phyloP scores from a whole-genome alignment of 1,140 invertebrate species.

The Pseudomyrmex pallidus region DNA sequence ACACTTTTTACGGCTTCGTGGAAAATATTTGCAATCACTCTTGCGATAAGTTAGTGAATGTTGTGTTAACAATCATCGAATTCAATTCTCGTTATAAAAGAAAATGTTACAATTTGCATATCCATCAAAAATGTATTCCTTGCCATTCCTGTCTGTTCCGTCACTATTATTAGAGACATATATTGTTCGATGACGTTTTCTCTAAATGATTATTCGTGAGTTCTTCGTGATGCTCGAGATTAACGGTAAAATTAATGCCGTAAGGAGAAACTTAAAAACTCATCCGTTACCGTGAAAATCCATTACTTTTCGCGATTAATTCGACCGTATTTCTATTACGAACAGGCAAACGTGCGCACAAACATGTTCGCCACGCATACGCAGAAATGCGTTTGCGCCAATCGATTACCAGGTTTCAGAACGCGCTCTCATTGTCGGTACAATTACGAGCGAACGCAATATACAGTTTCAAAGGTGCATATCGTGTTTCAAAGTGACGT shows the following conservation, averaged over 20 bases:
- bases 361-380: too few species aligned
- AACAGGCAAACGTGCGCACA: not conserved
- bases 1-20: not conserved
- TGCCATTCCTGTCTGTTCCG: not conserved
- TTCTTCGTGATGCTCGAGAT: not conserved
- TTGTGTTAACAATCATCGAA: not conserved
- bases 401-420: constrained; percentile 47
- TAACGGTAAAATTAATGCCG: not conserved
- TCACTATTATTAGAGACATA: not conserved
- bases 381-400: constrained; percentile 27
- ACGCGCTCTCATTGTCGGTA: constrained; percentile 23
- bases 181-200: not conserved
- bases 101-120: not conserved
- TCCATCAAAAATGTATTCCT: not conserved
- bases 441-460: constrained; percentile 53
- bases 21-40: constrained; percentile 30
- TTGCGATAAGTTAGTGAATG: constrained; percentile 16
- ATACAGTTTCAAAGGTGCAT: constrained; percentile 52
- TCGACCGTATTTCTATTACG: constrained; percentile 27
- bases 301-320: constrained; percentile 48
- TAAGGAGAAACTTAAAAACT: not conserved
- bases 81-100: not conserved
- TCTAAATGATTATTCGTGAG: constrained; percentile 21
- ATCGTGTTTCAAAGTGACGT: constrained; percentile 41
- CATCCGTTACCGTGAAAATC: constrained; percentile 10